Evolutionary conservation across 2,888 invertebrate genomes (phyloP), one percentile per base, ranked within the genome.

Genomic region (Hesperia comma): DNA sequence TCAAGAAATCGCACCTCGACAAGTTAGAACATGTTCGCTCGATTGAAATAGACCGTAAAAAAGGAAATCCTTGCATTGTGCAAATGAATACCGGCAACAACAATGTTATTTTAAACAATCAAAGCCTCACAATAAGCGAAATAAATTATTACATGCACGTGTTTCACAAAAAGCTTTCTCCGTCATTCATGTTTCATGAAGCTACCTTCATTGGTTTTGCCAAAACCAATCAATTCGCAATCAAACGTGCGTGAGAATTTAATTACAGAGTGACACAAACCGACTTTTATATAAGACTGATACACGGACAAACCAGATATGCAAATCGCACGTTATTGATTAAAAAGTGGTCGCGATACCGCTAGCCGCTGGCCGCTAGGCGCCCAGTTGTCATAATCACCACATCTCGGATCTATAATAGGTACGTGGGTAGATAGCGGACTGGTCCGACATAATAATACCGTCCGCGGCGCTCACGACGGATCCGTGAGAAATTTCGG

Each of bases 401-500:
- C 75, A 74, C 77, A 75, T 77, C 75, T 74, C 73, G 69, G 75
- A 82, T 84, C 84, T 86, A 85, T 87, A 87, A 86, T 85, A 80
- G 83, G 77, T 79, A 80, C 83, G 77, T 79, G 81, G 84, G 83
- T 81, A 79, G 77, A 87, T 85, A 85, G 84, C 82, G 75, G 80
- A 85, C 83, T 84, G 79, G 85, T 82, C 84, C 84, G 80, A 81
- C 77, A 75, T 89, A 89, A 91, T 92, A 91, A 90, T 89, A 90
- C 86, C 85, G 85, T 84, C 83, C 84, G 79, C 77, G 82, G 79
- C 79, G 69, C 78, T 78, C 75, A 76, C 78, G 79, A 79, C 80
- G 83, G 85, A 87, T 81, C 88, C 93, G 93, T 93, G 93, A 93
- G 93, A 93, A 92, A 84, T 92, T 93, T 92, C 88, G 92, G 92